Evolutionary conservation across 1,140 invertebrate genomes (phyloP).

Genomic region (Rhopalosiphum maidis): DNA sequence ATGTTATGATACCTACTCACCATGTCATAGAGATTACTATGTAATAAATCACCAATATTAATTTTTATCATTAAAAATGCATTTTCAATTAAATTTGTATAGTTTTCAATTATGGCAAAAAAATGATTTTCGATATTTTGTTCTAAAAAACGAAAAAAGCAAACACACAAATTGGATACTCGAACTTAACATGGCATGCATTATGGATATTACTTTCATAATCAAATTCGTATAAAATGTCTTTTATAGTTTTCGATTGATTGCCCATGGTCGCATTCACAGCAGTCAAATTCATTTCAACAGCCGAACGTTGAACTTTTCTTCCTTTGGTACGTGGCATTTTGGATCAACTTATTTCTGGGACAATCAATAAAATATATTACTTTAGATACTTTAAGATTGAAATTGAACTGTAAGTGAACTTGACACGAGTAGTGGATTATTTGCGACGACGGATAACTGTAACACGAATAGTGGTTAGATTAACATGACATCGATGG

Average conservation of each 20-base stretch:
- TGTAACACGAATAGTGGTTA: too few species aligned
- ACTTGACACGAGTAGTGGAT: not conserved
- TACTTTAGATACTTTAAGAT: not conserved
- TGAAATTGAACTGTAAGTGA: too few species aligned
- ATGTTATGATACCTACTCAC: not conserved
- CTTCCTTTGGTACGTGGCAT: constrained; percentile 50
- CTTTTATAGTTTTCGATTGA: constrained; percentile 26
- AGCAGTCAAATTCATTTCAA: not conserved
- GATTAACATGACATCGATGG: too few species aligned
- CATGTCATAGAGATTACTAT: constrained; percentile 15
- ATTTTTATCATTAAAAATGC: constrained; percentile 45
- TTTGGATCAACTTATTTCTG: too few species aligned
- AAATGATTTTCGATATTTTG: not conserved
- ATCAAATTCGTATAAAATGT: constrained; percentile 19
- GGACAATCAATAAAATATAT: not conserved
- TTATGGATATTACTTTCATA: constrained; percentile 6
- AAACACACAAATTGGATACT: not conserved
- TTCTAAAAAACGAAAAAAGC: not conserved
- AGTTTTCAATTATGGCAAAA: not conserved
- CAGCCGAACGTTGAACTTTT: not conserved
- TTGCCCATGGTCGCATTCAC: not conserved
- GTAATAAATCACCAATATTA: not conserved
- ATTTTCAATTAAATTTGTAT: constrained; percentile 38
- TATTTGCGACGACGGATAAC: too few species aligned
- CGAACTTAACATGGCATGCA: not conserved